Evolutionary conservation across 2,797 vertebrate genomes (phyloP).

Genomic region (Avahi laniger): DNA sequence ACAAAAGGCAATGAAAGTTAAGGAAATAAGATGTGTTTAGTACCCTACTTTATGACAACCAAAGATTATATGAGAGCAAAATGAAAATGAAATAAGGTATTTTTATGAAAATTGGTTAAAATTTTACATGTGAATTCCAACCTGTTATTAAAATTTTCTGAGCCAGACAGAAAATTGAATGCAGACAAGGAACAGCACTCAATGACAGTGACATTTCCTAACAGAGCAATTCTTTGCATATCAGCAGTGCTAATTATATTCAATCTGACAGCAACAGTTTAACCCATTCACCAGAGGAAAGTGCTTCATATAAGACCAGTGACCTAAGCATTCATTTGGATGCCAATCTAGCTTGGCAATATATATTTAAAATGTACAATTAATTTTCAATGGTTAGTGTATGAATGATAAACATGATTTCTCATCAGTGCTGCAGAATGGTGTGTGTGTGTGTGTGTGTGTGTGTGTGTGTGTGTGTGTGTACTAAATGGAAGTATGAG

Average conservation of each 20-base stretch:
- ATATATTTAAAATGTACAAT: conserved; percentile 75
- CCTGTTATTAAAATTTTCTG: conserved; percentile 85
- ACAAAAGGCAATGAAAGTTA: conserved; percentile 64
- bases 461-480: neutral
- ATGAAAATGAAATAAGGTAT: conserved; percentile 74
- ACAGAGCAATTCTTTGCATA: conserved; percentile 87
- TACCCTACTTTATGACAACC: conserved; percentile 64
- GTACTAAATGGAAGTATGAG: neutral
- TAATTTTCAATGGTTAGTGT: conserved; percentile 70
- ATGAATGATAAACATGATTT: conserved; percentile 45
- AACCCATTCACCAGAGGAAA: conserved; percentile 85
- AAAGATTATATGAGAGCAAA: conserved; percentile 71
- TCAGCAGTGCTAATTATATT: conserved; percentile 86
- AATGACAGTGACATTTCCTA: conserved; percentile 88
- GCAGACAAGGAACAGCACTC: conserved; percentile 80
- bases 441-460: neutral
- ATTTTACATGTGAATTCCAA: conserved; percentile 84
- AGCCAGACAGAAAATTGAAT: conserved; percentile 84
- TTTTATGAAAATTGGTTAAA: conserved; percentile 76
- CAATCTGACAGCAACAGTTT: conserved; percentile 85
- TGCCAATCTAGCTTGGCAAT: conserved; percentile 77
- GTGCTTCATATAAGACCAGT: conserved; percentile 73
- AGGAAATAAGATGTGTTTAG: conserved; percentile 75
- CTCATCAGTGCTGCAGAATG: neutral
- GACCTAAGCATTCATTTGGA: conserved; percentile 81